Evolutionary conservation across 2,888 invertebrate species (phyloP).

Genomic region (Trachelus tabidus): DNA sequence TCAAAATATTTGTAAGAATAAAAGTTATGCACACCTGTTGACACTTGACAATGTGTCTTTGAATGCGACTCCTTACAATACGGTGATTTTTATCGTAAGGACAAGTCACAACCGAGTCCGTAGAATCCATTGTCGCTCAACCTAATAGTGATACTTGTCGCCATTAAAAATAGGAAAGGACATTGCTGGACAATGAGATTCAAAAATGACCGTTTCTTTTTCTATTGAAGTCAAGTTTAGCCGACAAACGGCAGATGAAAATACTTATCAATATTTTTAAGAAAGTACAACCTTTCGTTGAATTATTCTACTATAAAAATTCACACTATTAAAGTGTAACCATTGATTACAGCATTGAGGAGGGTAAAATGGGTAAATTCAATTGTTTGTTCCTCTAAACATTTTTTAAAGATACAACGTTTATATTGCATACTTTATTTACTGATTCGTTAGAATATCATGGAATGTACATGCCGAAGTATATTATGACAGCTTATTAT

Average conservation of each 20-base stretch:
- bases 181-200: background rate
- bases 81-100: constrained; percentile 54
- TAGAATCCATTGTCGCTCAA: background rate
- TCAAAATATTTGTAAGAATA: background rate
- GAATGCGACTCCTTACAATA: constrained; percentile 49
- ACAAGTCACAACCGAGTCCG: constrained; percentile 35
- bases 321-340: background rate
- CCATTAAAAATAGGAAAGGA: background rate
- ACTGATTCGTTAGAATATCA: background rate
- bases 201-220: background rate
- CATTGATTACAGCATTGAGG: background rate
- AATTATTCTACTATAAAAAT: background rate
- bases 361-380: background rate
- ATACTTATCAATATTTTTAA: background rate
- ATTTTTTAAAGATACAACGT: background rate
- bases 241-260: background rate
- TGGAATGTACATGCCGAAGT: background rate
- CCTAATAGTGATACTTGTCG: background rate
- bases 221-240: background rate
- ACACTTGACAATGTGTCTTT: constrained; percentile 58
- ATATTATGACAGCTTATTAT: background rate
- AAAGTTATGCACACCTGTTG: constrained; percentile 47
- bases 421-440: background rate
- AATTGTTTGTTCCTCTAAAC: background rate
- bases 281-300: background rate